These are phyloP conservation scores for Tryphoninae sp. DNA, from an alignment of 2,888 invertebrate species.

Conservation along the genomic window DNA sequence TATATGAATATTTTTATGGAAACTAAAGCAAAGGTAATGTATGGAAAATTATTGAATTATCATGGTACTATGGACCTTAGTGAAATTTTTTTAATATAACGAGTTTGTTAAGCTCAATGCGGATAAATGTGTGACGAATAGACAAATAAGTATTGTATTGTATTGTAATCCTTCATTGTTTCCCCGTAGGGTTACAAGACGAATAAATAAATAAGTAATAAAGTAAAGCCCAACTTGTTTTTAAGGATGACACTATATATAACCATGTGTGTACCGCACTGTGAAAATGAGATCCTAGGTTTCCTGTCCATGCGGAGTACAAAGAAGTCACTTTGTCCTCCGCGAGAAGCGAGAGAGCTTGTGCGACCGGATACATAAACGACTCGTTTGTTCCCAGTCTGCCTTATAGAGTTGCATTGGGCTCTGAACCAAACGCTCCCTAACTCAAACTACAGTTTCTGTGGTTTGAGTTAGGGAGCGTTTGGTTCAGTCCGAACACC, in stretches of 20 bases:
- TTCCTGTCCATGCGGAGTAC: conserved; percentile 19
- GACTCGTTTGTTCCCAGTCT: conserved; percentile 46
- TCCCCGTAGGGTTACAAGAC: no score
- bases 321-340: conserved; percentile 53
- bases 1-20: no score
- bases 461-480: background rate
- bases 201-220: no score
- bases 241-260: background rate
- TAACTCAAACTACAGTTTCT: background rate
- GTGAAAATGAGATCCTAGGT: background rate
- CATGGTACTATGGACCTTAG: no score
- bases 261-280: background rate
- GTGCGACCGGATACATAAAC: conserved; percentile 51
- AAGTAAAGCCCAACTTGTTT: no score
- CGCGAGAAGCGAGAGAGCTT: conserved; percentile 1
- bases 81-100: no score
- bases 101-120: no score
- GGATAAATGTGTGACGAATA: background rate
- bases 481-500: background rate
- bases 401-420: conserved; percentile 21
- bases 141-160: no score
- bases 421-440: no score
- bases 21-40: no score
- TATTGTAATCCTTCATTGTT: no score
- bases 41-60: no score